phyloP scores from a whole-genome alignment of 92 coral and sea anemone species.

The Porites evermanni region DNA sequence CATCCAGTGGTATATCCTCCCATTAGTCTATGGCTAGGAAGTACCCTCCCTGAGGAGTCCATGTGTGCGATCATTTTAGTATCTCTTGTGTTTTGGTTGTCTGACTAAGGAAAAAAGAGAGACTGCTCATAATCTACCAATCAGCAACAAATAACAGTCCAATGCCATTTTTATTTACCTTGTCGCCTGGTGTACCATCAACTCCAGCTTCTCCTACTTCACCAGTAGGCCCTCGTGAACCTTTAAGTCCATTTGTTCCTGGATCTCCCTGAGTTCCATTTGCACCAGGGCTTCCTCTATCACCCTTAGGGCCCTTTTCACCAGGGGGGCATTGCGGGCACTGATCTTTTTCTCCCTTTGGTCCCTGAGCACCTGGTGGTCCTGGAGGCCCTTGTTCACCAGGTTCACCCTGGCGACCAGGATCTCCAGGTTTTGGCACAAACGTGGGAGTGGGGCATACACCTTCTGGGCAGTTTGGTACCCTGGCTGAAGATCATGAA shows the following conservation, averaged over 20 bases:
- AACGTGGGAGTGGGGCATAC: background rate
- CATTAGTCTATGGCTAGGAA: no score
- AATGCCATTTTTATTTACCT: background rate
- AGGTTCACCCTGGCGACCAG: conserved; percentile 18
- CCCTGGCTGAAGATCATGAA: conserved; percentile 9
- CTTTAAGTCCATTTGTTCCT: conserved; percentile 57
- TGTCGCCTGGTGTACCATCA: conserved; percentile 37
- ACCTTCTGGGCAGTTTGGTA: background rate
- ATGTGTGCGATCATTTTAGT: no score
- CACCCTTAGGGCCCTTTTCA: background rate
- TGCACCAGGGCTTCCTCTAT: conserved; percentile 57
- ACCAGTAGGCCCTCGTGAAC: conserved; percentile 62
- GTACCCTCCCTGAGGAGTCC: no score
- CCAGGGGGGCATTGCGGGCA: background rate
- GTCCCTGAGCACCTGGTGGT: conserved; percentile 44
- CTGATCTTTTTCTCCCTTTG: conserved; percentile 9
- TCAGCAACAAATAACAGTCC: background rate
- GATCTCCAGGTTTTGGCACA: background rate
- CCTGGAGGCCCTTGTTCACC: conserved; percentile 22
- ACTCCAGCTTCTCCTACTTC: conserved; percentile 57
- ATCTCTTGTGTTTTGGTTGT: no score
- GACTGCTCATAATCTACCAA: background rate
- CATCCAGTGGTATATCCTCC: no score
- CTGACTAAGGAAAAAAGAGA: no score
- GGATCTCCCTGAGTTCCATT: conserved; percentile 39